Conservation (phyloP, 2,113 vertebrate species). For the Brachirus orientalis region DNA sequence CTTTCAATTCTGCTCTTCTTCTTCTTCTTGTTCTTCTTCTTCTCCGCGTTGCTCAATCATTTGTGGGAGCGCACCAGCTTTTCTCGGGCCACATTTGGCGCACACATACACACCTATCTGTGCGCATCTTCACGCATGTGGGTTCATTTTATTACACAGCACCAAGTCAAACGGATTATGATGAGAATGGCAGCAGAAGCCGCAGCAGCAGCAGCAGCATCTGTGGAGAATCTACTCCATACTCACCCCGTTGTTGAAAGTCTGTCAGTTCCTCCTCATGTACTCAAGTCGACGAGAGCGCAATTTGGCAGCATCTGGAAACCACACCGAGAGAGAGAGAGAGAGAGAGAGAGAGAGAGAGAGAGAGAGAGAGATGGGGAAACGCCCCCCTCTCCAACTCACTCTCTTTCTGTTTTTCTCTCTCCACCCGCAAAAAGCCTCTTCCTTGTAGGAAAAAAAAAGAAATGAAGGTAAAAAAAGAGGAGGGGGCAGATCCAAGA, state of each 20-base stretch:
- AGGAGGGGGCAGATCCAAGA: constrained; percentile 52
- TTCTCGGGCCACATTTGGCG: no score
- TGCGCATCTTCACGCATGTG: not conserved
- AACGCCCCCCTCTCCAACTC: constrained; percentile 42
- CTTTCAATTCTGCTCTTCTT: not conserved
- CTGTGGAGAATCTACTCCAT: constrained; percentile 46
- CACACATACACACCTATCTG: not conserved
- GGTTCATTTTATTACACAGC: not conserved
- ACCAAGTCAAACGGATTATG: not conserved
- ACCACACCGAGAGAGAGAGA: constrained; percentile 52
- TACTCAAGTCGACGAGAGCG: constrained; percentile 61
- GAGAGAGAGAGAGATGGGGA: constrained; percentile 45
- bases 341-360: constrained; percentile 10
- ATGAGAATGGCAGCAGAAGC: no score
- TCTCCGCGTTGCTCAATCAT: not conserved
- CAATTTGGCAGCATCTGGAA: constrained; percentile 70
- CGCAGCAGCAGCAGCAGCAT: not conserved
- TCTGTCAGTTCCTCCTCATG: constrained; percentile 65
- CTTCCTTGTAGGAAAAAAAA: constrained; percentile 45
- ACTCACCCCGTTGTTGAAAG: constrained; percentile 78
- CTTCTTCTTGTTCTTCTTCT: not conserved
- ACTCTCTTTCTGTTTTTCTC: constrained; percentile 51
- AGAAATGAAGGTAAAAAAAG: constrained; percentile 46
- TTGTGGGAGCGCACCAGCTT: no score
- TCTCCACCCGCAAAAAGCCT: constrained; percentile 25